phyloP scores from a whole-genome alignment of 2,113 vertebrate species.

The Cryptomyrus ogoouensis region DNA sequence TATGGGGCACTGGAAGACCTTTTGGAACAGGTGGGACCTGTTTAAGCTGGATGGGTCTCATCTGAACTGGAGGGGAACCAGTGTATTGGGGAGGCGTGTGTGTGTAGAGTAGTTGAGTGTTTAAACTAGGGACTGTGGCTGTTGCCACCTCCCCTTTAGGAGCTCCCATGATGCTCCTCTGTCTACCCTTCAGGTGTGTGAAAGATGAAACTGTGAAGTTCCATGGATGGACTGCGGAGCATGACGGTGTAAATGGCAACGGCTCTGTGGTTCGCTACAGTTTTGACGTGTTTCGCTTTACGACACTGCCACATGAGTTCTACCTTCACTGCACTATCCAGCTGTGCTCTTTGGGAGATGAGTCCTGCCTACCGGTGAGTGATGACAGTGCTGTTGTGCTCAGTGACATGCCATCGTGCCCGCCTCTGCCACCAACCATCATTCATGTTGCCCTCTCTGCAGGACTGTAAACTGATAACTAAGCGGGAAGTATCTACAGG shows the following conservation, averaged over 20 bases:
- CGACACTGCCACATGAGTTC: conserved; percentile 35
- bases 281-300: conserved; percentile 63
- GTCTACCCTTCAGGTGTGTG: conserved; percentile 42
- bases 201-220: conserved; percentile 50
- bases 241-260: conserved; percentile 37
- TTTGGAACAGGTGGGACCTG: too few relatives aligned
- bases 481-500: conserved; percentile 48
- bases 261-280: conserved; percentile 49
- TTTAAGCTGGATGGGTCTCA: too few relatives aligned
- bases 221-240: conserved; percentile 1
- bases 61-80: too few relatives aligned
- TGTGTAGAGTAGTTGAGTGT: too few relatives aligned
- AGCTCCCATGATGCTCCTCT: neutral
- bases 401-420: neutral
- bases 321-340: conserved; percentile 62
- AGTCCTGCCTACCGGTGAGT: conserved; percentile 55
- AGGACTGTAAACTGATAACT: conserved; percentile 55
- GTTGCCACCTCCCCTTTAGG: neutral
- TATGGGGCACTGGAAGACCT: too few relatives aligned
- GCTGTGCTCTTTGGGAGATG: conserved; percentile 52
- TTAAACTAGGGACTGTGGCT: neutral
- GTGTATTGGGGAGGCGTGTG: too few relatives aligned
- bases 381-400: neutral
- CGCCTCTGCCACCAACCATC: neutral
- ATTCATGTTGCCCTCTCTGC: neutral